These are phyloP conservation scores for Australoheros facetus DNA, from an alignment of 2,797 vertebrate species.

Conservation along the genomic window DNA sequence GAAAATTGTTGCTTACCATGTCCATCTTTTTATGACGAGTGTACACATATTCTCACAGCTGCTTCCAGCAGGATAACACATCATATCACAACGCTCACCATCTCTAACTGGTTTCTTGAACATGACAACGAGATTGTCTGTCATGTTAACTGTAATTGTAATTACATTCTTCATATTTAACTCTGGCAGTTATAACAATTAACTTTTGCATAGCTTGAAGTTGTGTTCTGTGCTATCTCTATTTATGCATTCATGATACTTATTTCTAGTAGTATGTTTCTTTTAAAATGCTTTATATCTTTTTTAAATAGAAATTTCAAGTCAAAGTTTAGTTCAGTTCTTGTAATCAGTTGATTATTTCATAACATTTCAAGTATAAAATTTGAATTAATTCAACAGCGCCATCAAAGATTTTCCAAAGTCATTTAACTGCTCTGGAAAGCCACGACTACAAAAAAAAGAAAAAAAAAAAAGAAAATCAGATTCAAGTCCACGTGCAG, in stretches of 20 bases:
- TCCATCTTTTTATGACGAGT: background rate
- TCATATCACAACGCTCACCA: background rate
- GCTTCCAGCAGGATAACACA: too few species aligned
- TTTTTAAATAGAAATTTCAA: background rate
- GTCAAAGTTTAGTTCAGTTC: background rate
- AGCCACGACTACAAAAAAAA: constrained; percentile 59
- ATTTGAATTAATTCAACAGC: background rate
- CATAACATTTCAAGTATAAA: background rate
- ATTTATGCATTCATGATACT: background rate
- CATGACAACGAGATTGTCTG: background rate
- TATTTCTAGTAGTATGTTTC: background rate
- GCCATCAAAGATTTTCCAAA: constrained; percentile 31
- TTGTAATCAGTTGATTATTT: background rate
- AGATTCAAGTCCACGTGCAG: constrained; percentile 76
- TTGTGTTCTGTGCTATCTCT: background rate
- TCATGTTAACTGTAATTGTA: background rate
- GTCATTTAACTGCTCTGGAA: constrained; percentile 26
- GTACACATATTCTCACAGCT: background rate
- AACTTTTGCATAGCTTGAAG: background rate
- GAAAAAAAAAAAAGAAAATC: constrained; percentile 64
- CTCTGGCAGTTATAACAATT: background rate
- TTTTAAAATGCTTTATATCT: background rate
- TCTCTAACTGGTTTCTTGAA: background rate
- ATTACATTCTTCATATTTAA: background rate
- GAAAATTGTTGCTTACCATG: background rate